Evolutionary conservation across 1,140 invertebrate species (phyloP).

Genomic region (Lasioglossum baleicum): DNA sequence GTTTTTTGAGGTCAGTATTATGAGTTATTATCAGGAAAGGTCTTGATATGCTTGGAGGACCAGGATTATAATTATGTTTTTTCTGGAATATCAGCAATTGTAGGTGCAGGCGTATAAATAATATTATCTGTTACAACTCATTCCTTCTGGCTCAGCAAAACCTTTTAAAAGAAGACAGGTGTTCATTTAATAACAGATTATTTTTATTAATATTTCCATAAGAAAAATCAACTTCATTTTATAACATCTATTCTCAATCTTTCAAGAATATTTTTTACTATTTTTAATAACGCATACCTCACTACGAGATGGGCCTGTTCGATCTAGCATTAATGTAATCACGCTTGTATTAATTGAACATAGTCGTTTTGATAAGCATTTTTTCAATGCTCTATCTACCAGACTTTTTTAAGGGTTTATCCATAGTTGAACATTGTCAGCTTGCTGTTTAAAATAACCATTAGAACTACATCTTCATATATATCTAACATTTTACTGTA

Average conservation of each 20-base stretch:
- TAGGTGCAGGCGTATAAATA: conserved; percentile 9
- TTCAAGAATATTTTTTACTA: too few relatives aligned
- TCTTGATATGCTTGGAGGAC: too few relatives aligned
- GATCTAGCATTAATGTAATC: conserved; percentile 95
- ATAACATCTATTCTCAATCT: too few relatives aligned
- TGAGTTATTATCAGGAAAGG: too few relatives aligned
- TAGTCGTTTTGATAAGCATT: conserved; percentile 89
- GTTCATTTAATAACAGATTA: too few relatives aligned
- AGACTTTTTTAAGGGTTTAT: conserved; percentile 94
- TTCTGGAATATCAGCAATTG: neutral
- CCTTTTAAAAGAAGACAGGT: conserved; percentile 54
- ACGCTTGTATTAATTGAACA: conserved; percentile 97
- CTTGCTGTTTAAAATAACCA: conserved; percentile 61
- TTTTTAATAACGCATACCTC: too few relatives aligned
- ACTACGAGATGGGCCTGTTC: conserved; percentile 89
- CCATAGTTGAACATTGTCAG: conserved; percentile 81
- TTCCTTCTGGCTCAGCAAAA: conserved; percentile 69
- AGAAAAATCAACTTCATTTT: too few relatives aligned
- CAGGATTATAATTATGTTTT: too few relatives aligned
- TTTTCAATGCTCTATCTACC: conserved; percentile 91
- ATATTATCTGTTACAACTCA: conserved; percentile 47
- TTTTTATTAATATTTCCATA: neutral
- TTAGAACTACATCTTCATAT: conserved; percentile 1
- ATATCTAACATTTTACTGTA: too few relatives aligned
- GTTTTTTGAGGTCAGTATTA: too few relatives aligned